Percentiles rank a stretch among this genome's conserved stretches.
phyloP scores from a whole-genome alignment of 2,113 vertebrate species.

The Oxygymnocypris stewartii region DNA sequence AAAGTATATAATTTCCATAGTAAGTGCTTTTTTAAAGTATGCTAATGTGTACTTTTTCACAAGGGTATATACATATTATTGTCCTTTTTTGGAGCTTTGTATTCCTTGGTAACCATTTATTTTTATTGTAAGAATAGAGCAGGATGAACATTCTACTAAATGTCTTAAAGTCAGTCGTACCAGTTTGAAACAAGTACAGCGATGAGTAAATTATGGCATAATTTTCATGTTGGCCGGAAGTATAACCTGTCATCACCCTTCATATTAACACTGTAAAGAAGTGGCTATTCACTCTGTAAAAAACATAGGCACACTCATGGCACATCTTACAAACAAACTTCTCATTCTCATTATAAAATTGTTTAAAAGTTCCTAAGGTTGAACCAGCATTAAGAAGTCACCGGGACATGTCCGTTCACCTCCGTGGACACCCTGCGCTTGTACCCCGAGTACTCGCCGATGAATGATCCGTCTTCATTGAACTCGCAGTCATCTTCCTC shows the following conservation, averaged over 20 bases:
- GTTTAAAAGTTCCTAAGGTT: constrained; percentile 13
- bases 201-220: not conserved
- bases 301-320: constrained; percentile 4
- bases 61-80: not conserved
- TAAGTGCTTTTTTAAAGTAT: not conserved
- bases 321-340: constrained; percentile 9
- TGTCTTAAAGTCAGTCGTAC: not conserved
- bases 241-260: constrained; percentile 3
- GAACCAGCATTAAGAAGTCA: constrained; percentile 55
- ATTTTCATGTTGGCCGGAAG: not conserved
- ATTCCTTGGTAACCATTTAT: not conserved
- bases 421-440: constrained; percentile 61
- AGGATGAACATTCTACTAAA: not conserved
- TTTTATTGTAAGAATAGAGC: not conserved
- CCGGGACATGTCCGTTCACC: constrained; percentile 52
- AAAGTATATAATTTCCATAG: not conserved
- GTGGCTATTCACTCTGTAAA: not conserved
- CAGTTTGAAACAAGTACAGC: not conserved
- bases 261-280: constrained; percentile 29
- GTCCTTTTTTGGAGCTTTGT: not conserved
- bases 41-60: not conserved
- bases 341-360: not conserved
- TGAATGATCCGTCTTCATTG: constrained; percentile 77
- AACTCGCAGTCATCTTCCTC: constrained; percentile 67
- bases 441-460: constrained; percentile 70